Evolutionary conservation across 2,888 invertebrate species (phyloP), one percentile per base, ranked within the genome.

Genomic region (Drosophila gaucha): DNA sequence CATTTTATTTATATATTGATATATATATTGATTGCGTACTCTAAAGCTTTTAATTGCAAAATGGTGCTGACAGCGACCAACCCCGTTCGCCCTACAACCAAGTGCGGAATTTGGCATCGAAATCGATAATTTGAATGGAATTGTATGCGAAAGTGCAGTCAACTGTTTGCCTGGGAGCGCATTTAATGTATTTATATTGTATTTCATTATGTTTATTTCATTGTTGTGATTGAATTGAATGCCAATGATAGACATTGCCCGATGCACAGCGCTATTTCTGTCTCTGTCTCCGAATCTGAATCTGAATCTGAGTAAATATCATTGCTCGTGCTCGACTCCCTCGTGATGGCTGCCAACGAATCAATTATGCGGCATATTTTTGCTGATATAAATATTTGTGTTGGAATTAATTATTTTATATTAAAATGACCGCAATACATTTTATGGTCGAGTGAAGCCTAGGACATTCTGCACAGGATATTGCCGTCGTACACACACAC

Each of bases 341-440:
- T 20, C 35, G 28, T 59, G 39, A 57, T 41, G 18, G 60, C 73
- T 68, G 72, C 41, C 69, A 71, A 67, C 66, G 72, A 74, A 78
- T 86, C 86, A 85, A 86, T 86, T 85, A 82, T 85, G 80, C 78
- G 82, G 74, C 86, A 82, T 80, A 85, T 86, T 82, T 84, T 68
- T 82, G 80, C 86, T 73, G 77, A 64, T 78, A 86, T 86, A 86
- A 87, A 87, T 87, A 88, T 87, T 87, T 87, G 72, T 80, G 74
- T 77, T 78, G 86, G 82, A 86, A 87, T 87, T 87, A 87, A 88
- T 87, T 87, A 87, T 88, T 86, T 88, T 68, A 87, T 87, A 87
- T 87, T 87, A 86, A 87, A 88, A 88, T 76, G 84, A 88, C 84
- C 83, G 85, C 85, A 82, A 82, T 78, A 84, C 84, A 85, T 84